Base-by-base conservation (phyloP, 1,140 invertebrate species). In the Maconellicoccus hirsutus region DNA sequence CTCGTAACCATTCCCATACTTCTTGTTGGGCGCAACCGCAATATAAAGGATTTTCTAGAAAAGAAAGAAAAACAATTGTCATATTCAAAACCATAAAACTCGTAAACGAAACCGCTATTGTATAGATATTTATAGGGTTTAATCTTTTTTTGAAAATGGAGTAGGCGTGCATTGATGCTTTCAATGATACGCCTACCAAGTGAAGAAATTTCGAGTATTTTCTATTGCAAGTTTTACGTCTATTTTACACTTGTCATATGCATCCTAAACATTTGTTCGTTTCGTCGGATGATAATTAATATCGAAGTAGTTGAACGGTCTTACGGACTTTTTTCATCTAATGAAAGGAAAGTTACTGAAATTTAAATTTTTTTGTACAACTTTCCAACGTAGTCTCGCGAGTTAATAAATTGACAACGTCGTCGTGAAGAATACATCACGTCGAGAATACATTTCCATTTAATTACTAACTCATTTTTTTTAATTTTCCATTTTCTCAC, bases 1-100 rank as follows among this genome's bases (percentile, higher is more conserved):
- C 90, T 75, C 87, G 83, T 74, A 93, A 83, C 92, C 92, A 94
- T 81, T 88, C 87, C 91, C 91, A 93, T 14, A 92, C 81, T 75
- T 91, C 89, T 80, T 92, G 88, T 33, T 90, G 86, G 74, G 92
- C 89, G 78, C 92, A 93, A 74, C 86, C 87, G 78, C 91, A 93
- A 71, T 87, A 84, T 72, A 92, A 79, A 38, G 91, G 91, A 80
- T 94, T 93, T 76, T 91, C 91, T 94, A 81, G 73, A 52, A 19
- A 52, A 52, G 16, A 52, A 52, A 52, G 2, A 52, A 52, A 4
- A 16, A 52, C 42, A 19, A 19, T n/a, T n/a, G n/a, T n/a, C n/a
- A n/a, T n/a, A n/a, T n/a, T n/a, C 42, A 52, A 52, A 52, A 52
- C 42, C 2, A 52, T 52, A 52, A 52, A 33, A 33, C 12, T 33